These are phyloP conservation scores for Threskiornis aethiopicus DNA, from an alignment of 2,797 vertebrate species.

Conservation along the genomic window DNA sequence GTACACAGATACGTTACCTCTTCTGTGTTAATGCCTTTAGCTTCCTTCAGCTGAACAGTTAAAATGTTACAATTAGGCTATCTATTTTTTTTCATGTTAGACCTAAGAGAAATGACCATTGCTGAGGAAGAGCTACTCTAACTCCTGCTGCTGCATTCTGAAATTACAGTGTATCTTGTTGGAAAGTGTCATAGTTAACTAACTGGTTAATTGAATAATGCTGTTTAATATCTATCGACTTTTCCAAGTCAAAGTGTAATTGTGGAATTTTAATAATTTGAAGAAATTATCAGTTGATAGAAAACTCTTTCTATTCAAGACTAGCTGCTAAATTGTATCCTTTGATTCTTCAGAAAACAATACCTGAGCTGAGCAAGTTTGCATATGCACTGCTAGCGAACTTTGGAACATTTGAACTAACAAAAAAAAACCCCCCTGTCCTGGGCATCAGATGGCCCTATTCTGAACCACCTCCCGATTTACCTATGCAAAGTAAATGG, in stretches of 20 bases:
- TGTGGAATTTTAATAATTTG: neutral
- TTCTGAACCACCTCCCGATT: neutral
- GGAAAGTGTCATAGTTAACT: neutral
- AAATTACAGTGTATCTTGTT: neutral
- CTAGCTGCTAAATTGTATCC: neutral
- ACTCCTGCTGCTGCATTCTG: neutral
- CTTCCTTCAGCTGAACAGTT: neutral
- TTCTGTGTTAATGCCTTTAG: neutral
- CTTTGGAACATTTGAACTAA: neutral
- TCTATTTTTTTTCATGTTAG: neutral
- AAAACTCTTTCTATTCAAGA: neutral
- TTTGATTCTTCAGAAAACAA: neutral
- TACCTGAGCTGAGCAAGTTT: neutral
- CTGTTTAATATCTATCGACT: neutral
- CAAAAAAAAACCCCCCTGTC: neutral
- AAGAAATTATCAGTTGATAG: neutral
- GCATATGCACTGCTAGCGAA: neutral
- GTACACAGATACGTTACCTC: neutral
- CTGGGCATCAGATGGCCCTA: neutral
- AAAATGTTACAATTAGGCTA: neutral
- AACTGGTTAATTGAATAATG: neutral
- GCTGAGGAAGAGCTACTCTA: neutral
- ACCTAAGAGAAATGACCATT: neutral
- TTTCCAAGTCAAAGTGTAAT: neutral
- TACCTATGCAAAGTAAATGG: neutral